phyloP scores from a whole-genome alignment of 2,888 invertebrate species.

The Cheilosia urbana region DNA sequence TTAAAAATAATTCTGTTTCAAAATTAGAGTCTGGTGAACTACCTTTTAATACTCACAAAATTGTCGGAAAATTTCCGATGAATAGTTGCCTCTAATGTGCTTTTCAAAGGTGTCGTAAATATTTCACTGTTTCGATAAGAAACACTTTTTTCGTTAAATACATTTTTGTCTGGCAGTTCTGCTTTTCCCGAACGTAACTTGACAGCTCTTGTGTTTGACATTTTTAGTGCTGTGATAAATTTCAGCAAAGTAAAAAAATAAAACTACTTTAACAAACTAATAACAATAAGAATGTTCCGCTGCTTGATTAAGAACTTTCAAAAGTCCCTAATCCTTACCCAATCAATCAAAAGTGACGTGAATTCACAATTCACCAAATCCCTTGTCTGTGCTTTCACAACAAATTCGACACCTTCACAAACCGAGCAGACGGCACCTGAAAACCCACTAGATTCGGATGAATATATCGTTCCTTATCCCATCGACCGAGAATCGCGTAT shows the following conservation, averaged over 20 bases:
- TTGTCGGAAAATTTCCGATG: too few species aligned
- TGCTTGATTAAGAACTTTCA: constrained; percentile 46
- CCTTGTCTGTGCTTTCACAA: constrained; percentile 34
- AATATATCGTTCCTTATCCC: constrained; percentile 79
- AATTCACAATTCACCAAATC: constrained; percentile 6
- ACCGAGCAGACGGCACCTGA: neutral
- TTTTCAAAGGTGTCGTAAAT: too few species aligned
- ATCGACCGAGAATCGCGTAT: constrained; percentile 76
- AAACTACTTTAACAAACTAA: neutral
- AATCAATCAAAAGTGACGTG: neutral
- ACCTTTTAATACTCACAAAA: too few species aligned
- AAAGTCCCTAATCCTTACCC: constrained; percentile 39
- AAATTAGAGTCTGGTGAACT: too few species aligned
- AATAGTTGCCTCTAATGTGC: too few species aligned
- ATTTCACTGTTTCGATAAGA: too few species aligned
- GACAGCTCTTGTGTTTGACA: constrained; percentile 37
- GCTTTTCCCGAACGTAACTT: neutral
- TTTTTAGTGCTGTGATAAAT: neutral
- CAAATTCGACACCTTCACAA: constrained; percentile 21
- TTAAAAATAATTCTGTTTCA: too few species aligned
- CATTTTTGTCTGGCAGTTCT: constrained; percentile 7
- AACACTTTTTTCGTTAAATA: too few species aligned
- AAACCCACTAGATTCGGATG: constrained; percentile 77
- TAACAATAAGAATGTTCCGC: constrained; percentile 50
- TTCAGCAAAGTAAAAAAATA: neutral